Base-by-base conservation (phyloP, 1,140 invertebrate species). In the Cherax destructor region DNA sequence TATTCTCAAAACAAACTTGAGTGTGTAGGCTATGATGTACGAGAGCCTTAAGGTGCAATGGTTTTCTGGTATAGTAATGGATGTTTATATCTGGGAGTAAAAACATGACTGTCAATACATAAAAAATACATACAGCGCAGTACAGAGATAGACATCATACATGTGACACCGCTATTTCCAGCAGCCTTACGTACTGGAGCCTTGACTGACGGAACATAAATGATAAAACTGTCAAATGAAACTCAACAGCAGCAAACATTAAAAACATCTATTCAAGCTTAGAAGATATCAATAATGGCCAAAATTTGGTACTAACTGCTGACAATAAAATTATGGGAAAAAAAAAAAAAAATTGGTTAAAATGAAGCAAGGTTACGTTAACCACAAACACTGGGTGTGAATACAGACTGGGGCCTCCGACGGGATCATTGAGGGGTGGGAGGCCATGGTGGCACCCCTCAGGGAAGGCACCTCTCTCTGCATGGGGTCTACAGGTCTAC, bases 391-490 rank as follows among this genome's bases (percentile, higher is more conserved):
- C 50, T 52, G 79, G 79, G 79, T 47, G 49, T 81, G 56, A 81
- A 81, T 81, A 81, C 79, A 74, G 69, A 74, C 24, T 30, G 69
- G 69, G 65, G 78, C 86, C 86, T 88, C 86, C 81, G 41, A 84
- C 81, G 50, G 78, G 78, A 81, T 80, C 65, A 83, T 41, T 81
- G 78, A 90, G 72, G 88, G 81, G 81, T 65, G 88, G 81, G 81
- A 78, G 88, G 88, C 80, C 41, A 11, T 77, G 65, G 47, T 77
- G 74, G 81, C 81, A 90, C 88, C 88, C 88, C 88, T 90, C 88
- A 90, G 81, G 88, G 88, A 90, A 90, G 88, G 88, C 88, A 90
- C 88, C 88, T 90, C 76, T 90, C 88, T 90, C 88, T 90, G 88
- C 81, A 90, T 90, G 88, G 88, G 85, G 85, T 86, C 85, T 86